Evolutionary conservation across 2,888 invertebrate genomes (phyloP), one percentile per base, ranked within the genome.

Genomic region (Gastracanthus pulcherrimus): DNA sequence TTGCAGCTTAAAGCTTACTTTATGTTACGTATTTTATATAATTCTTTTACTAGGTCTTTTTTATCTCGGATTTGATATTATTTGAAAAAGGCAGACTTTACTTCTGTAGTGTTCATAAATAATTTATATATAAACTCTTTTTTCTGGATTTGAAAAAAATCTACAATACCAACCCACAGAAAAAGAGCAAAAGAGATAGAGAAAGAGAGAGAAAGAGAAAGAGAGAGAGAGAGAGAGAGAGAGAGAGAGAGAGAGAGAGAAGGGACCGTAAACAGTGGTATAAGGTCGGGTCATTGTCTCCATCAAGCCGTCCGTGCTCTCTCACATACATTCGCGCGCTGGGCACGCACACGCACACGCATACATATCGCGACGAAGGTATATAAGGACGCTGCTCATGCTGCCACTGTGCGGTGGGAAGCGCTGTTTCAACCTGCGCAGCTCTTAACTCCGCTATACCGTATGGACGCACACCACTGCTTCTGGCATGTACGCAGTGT

Each of bases 201-300:
- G 16, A 19, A 11, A 19, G 19, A 19, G n/a, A 2, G 16, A 48
- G 48, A 16, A 19, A 48, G 48, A 16, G 3, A 16, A 6, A 16
- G 11, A 48, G 11, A 48, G 48, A 48, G 48, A 16, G 48, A 16
- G 19, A 16, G 48, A 48, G 19, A 48, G 19, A 48, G n/a, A n/a
- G n/a, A n/a, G n/a, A n/a, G n/a, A n/a, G n/a, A n/a, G n/a, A n/a
- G n/a, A n/a, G 51, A 19, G 34, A 66, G 71, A 81, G 66, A 83
- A 67, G 76, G 51, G 9, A 58, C 84, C 85, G 85, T 85, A 87
- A 86, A 85, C 81, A 84, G 80, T 75, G 76, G 76, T 75, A 76
- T 78, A 75, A 58, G 80, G 66, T 71, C 83, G 80, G 85, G 86
- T 87, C 86, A 83, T 84, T 85, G 86, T 87, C 83, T 85, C 81